Base-by-base conservation (phyloP, 1,140 invertebrate species). In the Cydia fagiglandana region DNA sequence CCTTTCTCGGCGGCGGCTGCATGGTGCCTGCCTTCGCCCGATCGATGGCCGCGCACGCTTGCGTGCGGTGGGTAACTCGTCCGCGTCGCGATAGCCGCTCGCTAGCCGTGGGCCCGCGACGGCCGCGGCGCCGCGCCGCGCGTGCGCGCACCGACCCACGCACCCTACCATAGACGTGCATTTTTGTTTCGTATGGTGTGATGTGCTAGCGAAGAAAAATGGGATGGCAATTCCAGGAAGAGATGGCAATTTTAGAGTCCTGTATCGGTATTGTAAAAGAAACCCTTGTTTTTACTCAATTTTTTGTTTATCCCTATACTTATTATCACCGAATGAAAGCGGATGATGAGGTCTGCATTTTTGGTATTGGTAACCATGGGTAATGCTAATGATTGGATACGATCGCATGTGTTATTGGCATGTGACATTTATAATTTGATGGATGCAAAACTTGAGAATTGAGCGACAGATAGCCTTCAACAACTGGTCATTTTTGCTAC, bases 1-100 rank as follows among this genome's bases (percentile, higher is more conserved):
- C 96, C 95, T 96, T 96, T 93, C 96, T 95, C 87, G 96, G 96
- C 79, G 95, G 96, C 81, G 95, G 96, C 94, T 96, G 96, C 96
- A 96, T 96, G 93, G 87, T 94, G 92, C 86, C 79, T 76, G 87
- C 82, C 78, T 81, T 81, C 78, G 74, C 78, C 81, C 81, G 87
- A 90, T 90, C 89, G 83, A 90, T 90, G 84, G 75, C 81, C 75
- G 85, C 81, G 78, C 84, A 83, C 81, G 85, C 80, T 81, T 84
- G 85, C 83, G 84, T 84, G 79, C 66, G 66, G 66, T 38, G 84
- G 84, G 76, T 83, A 82, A 78, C 79, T 89, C 85, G 87, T 85
- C 86, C 86, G 86, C 74, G 73, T 70, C 34, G 56, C 61, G 24
- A 53, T 56, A 87, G 82, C 83, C 77, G 73, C 74, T 61, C 77